Conservation (phyloP, 2,113 vertebrate genomes). For the Meleagris gallopavo region DNA sequence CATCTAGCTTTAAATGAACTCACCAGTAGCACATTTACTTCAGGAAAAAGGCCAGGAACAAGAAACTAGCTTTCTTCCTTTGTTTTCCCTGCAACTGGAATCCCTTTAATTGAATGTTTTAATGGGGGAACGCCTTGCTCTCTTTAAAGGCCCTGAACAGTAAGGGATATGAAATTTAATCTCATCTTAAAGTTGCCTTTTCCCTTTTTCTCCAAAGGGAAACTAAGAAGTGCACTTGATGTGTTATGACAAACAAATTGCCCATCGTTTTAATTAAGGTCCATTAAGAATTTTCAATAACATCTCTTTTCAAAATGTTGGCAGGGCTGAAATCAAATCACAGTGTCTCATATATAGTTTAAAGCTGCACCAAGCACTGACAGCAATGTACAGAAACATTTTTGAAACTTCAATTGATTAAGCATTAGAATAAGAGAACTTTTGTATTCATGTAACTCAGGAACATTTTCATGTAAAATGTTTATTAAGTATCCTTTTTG, state of each 20-base stretch:
- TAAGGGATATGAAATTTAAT: neutral
- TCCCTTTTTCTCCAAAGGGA: neutral
- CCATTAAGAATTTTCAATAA: neutral
- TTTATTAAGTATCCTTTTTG: constrained; percentile 55
- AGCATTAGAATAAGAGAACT: constrained; percentile 28
- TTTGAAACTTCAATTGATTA: constrained; percentile 24
- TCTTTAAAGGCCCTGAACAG: neutral
- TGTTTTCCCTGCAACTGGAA: neutral
- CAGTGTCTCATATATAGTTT: neutral
- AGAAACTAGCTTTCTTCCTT: neutral
- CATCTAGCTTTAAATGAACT: neutral
- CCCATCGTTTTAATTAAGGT: neutral
- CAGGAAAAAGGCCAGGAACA: neutral
- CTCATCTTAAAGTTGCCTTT: neutral
- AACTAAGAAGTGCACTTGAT: neutral
- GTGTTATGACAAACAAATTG: neutral
- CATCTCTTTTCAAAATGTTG: neutral
- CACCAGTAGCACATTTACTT: neutral
- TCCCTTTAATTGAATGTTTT: neutral
- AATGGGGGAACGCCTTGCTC: neutral
- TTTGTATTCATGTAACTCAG: constrained; percentile 44
- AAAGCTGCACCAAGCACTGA: neutral
- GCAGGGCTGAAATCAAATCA: neutral
- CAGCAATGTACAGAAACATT: neutral
- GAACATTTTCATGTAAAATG: constrained; percentile 58